phyloP scores from a whole-genome alignment of 2,797 vertebrate species.

The Rhinophrynus dorsalis region DNA sequence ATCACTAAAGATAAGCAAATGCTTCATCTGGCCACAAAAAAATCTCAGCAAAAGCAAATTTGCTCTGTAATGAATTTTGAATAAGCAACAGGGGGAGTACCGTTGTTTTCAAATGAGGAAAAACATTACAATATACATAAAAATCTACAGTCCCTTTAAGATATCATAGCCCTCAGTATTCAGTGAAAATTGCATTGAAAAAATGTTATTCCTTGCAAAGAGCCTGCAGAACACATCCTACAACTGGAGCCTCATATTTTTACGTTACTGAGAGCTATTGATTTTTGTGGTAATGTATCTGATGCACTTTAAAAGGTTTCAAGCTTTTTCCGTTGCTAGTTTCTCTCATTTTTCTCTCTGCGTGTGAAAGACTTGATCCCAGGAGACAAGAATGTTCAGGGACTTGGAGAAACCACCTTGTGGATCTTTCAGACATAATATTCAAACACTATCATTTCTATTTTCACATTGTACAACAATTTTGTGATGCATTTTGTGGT shows the following conservation, averaged over 20 bases:
- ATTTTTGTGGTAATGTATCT: constrained; percentile 38
- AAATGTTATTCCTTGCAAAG: constrained; percentile 2
- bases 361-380: constrained; percentile 3
- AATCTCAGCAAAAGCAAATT: too few species aligned
- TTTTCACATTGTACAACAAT: neutral
- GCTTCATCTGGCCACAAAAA: too few species aligned
- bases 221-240: constrained; percentile 5
- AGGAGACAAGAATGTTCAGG: neutral
- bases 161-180: too few species aligned
- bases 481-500: neutral
- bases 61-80: too few species aligned
- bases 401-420: neutral
- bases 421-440: neutral
- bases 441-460: constrained; percentile 15
- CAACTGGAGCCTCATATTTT: constrained; percentile 35
- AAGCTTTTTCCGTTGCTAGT: constrained; percentile 22
- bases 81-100: too few species aligned
- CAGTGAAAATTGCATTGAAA: constrained; percentile 4
- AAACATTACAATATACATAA: too few species aligned
- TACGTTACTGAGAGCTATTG: constrained; percentile 33
- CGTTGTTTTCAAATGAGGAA: too few species aligned
- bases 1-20: too few species aligned
- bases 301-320: constrained; percentile 38
- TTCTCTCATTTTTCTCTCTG: constrained; percentile 9
- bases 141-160: too few species aligned